Base-by-base conservation (phyloP, 2,113 vertebrate species). In the Clarias macrocephalus region DNA sequence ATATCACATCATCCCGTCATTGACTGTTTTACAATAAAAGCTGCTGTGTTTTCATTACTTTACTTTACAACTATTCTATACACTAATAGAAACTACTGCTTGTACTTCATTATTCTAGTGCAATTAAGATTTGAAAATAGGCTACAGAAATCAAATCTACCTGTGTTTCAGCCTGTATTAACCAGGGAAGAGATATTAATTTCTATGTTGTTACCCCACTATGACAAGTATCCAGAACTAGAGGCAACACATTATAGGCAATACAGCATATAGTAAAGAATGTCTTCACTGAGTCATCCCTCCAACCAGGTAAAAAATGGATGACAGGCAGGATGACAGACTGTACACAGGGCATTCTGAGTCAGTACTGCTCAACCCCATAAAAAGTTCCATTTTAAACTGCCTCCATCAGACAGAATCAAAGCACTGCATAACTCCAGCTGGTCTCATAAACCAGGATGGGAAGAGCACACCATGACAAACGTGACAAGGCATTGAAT, bases 231-330 rank as follows among this genome's bases (percentile, higher is more conserved):
- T 91, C 52, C 91, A 92, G 91, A 83, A 90, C 88, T 80, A 82
- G 87, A 90, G 28, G 15, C 85, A 52, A 37, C 5, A 48, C 7
- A 8, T 7, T 48, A 48, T 48, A 48, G 7, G 7, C 33, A 62
- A 37, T 37, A 66, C 83, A 86, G 86, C 54, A 80, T 83, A 75
- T 90, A 90, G 88, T 86, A 88, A 85, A 84, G 81, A 89, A 91
- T 54, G 62, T 54, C 66, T 79, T 52, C 48, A 59, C 85, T 94
- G 92, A 94, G 88, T 94, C 92, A 94, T 88, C 57, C 70, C 54
- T 60, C 54, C 28, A 86, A 88, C 54, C 82, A 91, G 89, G 90
- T 88, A 91, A 91, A 91, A 68, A 86, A 82, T 48, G 48, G 48
- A 48, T 8, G 48, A 86, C 60, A 90, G 21, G 84, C 89, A 90